Conservation (phyloP, 2,888 invertebrate genomes). For the Erannis defoliaria region DNA sequence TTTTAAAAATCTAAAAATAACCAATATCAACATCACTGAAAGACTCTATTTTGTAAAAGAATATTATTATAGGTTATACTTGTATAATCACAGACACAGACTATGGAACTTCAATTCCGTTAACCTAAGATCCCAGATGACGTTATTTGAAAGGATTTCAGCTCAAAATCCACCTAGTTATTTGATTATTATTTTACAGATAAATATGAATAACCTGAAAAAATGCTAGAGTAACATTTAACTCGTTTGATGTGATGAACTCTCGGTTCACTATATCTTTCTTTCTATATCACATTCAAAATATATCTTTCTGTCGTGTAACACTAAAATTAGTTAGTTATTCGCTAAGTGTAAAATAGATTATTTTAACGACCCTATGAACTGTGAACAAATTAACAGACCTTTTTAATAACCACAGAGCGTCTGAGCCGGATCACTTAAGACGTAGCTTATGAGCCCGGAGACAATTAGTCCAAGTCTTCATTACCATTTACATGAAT, state of each 20-base stretch:
- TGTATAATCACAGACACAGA: too few species aligned
- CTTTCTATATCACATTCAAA: neutral
- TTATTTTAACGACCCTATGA: neutral
- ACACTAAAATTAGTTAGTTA: neutral
- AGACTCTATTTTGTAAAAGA: too few species aligned
- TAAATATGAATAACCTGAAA: too few species aligned
- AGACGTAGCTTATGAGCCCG: slow-evolving; percentile 44
- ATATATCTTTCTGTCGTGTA: neutral
- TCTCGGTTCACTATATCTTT: too few species aligned
- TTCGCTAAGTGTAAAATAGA: neutral
- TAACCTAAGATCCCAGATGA: too few species aligned
- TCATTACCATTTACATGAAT: slow-evolving; percentile 48
- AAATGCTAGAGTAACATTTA: too few species aligned
- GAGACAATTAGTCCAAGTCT: slow-evolving; percentile 46
- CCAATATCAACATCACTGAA: neutral
- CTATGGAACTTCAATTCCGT: too few species aligned
- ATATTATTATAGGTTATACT: too few species aligned
- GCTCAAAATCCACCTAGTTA: too few species aligned
- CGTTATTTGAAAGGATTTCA: too few species aligned
- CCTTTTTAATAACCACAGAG: slow-evolving; percentile 23
- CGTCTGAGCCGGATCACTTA: slow-evolving; percentile 9
- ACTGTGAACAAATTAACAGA: neutral
- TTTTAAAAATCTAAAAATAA: neutral
- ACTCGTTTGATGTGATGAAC: too few species aligned
- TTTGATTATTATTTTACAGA: too few species aligned